These are phyloP conservation scores for Phaethon lepturus DNA, from an alignment of 2,113 vertebrate genomes.

Conservation along the genomic window DNA sequence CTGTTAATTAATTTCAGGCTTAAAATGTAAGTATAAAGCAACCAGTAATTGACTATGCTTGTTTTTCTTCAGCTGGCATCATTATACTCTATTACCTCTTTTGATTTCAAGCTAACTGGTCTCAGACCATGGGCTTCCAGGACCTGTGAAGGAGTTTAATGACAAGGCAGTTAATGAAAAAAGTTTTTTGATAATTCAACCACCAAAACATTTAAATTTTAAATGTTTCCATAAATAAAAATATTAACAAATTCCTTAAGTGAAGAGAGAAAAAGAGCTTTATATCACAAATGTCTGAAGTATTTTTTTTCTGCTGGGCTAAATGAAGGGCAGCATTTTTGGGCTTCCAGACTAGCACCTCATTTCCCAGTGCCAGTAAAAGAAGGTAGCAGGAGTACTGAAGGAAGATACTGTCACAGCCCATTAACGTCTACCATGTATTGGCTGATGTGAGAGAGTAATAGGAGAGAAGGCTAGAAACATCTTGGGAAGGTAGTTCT, in stretches of 20 bases:
- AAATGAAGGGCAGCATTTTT: neutral
- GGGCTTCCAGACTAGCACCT: neutral
- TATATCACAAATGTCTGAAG: neutral
- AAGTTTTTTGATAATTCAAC: neutral
- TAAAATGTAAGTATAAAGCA: neutral
- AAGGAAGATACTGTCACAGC: neutral
- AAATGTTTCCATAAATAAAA: neutral
- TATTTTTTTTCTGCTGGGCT: neutral
- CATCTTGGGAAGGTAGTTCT: neutral
- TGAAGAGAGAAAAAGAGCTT: neutral
- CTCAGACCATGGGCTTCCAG: conserved; percentile 94
- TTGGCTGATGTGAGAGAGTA: neutral
- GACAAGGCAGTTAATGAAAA: neutral
- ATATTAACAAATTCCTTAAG: neutral
- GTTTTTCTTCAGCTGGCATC: neutral
- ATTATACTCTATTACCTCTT: conserved; percentile 86
- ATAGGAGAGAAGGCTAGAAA: neutral
- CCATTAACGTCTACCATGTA: neutral
- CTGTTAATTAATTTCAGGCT: neutral
- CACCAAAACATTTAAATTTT: neutral
- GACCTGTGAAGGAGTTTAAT: conserved; percentile 80
- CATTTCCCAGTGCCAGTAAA: neutral
- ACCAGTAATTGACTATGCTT: neutral
- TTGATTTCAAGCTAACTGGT: conserved; percentile 91
- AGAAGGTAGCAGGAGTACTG: neutral